Percentiles rank a stretch among this genome's conserved stretches.
Conservation (phyloP, 2,888 invertebrate genomes). For the Nymphalis urticae region DNA sequence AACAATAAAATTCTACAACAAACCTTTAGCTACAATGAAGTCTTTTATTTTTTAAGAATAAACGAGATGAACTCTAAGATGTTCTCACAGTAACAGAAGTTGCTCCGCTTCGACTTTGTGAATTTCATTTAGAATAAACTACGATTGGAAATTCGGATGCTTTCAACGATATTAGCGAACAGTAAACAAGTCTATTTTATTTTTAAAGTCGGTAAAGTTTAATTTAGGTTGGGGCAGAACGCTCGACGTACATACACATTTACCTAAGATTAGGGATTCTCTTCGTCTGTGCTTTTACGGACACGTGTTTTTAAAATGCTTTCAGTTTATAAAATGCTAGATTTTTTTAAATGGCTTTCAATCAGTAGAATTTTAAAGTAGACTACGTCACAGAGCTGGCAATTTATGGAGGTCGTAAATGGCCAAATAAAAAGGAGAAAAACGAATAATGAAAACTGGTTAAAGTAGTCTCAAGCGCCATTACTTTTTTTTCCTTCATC, state of each 20-base stretch:
- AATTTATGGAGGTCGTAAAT: too few relatives aligned
- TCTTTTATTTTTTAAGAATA: slow-evolving; percentile 15
- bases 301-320: neutral
- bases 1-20: neutral
- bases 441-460: too few relatives aligned
- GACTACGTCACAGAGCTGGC: too few relatives aligned
- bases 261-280: slow-evolving; percentile 7
- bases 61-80: slow-evolving; percentile 13
- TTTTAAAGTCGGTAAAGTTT: slow-evolving; percentile 29
- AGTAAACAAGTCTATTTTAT: slow-evolving; percentile 32
- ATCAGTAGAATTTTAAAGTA: neutral
- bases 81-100: slow-evolving; percentile 14
- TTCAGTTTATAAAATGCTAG: neutral
- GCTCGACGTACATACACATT: slow-evolving; percentile 7
- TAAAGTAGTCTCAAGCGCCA: too few relatives aligned
- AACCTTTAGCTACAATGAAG: neutral
- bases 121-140: slow-evolving; percentile 28
- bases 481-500: too few relatives aligned
- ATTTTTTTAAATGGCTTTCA: neutral
- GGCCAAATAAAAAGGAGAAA: too few relatives aligned
- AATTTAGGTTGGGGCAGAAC: slow-evolving; percentile 17
- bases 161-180: slow-evolving; percentile 32
- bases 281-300: neutral
- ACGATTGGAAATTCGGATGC: slow-evolving; percentile 26
- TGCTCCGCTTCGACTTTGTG: slow-evolving; percentile 20